Evolutionary conservation across 2,888 invertebrate genomes (phyloP).

Genomic region (Oscheius onirici): DNA sequence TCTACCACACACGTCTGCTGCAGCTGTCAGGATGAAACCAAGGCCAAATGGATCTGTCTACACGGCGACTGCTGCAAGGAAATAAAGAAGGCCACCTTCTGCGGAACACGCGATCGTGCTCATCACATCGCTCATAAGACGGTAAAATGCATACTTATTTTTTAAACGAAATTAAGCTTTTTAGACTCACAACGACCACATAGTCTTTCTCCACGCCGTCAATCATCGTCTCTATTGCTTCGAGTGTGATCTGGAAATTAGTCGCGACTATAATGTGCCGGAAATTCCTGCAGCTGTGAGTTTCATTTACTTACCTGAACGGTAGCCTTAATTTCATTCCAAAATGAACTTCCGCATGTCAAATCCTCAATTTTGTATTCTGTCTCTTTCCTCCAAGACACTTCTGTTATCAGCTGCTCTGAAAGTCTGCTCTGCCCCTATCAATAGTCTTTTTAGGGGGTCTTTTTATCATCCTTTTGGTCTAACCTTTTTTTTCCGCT

Average conservation of each 20-base stretch:
- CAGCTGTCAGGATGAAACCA: constrained; percentile 8
- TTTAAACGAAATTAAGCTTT: neutral
- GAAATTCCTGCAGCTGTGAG: constrained; percentile 24
- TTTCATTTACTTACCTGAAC: too few species aligned
- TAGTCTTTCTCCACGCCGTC: constrained; percentile 20
- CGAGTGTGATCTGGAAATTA: constrained; percentile 28
- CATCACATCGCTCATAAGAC: constrained; percentile 34
- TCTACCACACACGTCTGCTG: neutral
- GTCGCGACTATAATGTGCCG: constrained; percentile 23
- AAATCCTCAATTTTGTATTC: neutral
- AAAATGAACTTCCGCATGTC: too few species aligned
- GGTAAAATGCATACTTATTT: constrained; percentile 20
- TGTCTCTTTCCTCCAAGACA: neutral
- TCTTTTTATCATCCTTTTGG: neutral
- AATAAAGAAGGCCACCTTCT: constrained; percentile 20
- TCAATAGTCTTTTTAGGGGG: neutral
- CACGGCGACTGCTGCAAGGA: constrained; percentile 25
- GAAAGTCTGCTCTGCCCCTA: neutral
- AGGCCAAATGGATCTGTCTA: constrained; percentile 39
- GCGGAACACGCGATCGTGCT: constrained; percentile 29
- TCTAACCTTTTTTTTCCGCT: neutral
- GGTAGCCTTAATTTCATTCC: too few species aligned
- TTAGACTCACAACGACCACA: constrained; percentile 23
- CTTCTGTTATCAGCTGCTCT: neutral
- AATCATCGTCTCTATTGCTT: constrained; percentile 33